Percentiles rank a stretch among this genome's conserved stretches.
These are phyloP conservation scores for Valencia hispanica DNA, from an alignment of 2,797 vertebrate species.

Conservation along the genomic window DNA sequence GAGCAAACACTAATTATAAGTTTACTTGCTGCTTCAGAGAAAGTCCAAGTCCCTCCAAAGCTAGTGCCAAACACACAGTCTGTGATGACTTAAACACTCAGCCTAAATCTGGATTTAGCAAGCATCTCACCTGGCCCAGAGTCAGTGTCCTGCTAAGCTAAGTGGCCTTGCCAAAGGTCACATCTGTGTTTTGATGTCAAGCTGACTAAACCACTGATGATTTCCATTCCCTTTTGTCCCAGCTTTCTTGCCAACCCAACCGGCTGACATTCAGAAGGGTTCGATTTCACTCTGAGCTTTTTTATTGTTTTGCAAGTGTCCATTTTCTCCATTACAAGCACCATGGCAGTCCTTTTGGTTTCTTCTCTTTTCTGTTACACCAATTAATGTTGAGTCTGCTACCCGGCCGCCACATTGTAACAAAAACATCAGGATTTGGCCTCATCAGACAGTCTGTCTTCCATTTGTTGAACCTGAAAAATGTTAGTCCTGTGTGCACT, in stretches of 20 bases:
- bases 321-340: background rate
- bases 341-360: background rate
- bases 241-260: background rate
- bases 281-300: background rate
- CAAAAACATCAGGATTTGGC: conserved; percentile 18
- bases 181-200: background rate
- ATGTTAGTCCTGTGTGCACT: conserved; percentile 74
- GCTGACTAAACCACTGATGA: too few relatives aligned
- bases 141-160: background rate
- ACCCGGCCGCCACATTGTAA: conserved; percentile 12
- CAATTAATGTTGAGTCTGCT: background rate
- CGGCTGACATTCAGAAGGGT: background rate
- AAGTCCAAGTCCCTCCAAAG: background rate
- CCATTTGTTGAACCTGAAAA: conserved; percentile 42
- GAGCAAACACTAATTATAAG: too few relatives aligned
- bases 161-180: background rate
- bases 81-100: background rate
- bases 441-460: conserved; percentile 32
- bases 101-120: background rate
- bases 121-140: too few relatives aligned
- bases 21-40: too few relatives aligned
- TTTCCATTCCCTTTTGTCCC: background rate
- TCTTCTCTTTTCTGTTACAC: too few relatives aligned
- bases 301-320: background rate
- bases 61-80: background rate